Evolutionary conservation across 2,797 vertebrate species (phyloP), one percentile per base, ranked within the genome.

Genomic region (Xenops minutus): DNA sequence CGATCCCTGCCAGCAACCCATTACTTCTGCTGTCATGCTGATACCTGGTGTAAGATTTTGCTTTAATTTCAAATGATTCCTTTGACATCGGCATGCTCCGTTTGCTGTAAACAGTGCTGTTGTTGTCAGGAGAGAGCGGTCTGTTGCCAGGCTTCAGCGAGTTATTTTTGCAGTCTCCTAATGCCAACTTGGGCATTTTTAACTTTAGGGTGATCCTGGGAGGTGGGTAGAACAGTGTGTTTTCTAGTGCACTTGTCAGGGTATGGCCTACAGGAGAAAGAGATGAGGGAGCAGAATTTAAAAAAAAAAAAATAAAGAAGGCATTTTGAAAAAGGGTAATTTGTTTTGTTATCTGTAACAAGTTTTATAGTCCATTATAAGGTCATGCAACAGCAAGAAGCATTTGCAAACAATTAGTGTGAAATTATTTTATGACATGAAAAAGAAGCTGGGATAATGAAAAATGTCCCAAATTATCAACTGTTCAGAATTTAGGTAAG

Each of bases 201-300:
- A 99, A 98, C 97, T 99, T 99, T 72, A 99, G 98, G 34, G 99
- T 99, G 93, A 99, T 99, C 97, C 99, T 98, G 9, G 99, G 99
- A 96, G 99, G 98, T 92, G 99, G 98, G 76, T 98, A 98, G 92
- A 99, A 99, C 95, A 99, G 95, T 61, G 98, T 96, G 76, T 98
- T 99, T 96, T 99, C 99, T 97, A 98, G 97, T 73, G 98, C 98
- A 94, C 96, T 98, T 26, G 99, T 98, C 88, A 98, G 97, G 39
- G 99, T 98, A 92, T 98, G 98, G 69, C 99, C 99, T 99, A 87
- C 30, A 56, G 39, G 24, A 85, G 54, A 83, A 85, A 78, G 12
- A 94, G 75, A 83, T 1, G 2, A 71, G 63, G 63, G 82, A 90
- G 63, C 9, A 78, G 49, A 85, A 82, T 82, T 58, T 14, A 78